Base-by-base conservation (phyloP, 1,140 invertebrate species). In the Drosophila tristis region DNA sequence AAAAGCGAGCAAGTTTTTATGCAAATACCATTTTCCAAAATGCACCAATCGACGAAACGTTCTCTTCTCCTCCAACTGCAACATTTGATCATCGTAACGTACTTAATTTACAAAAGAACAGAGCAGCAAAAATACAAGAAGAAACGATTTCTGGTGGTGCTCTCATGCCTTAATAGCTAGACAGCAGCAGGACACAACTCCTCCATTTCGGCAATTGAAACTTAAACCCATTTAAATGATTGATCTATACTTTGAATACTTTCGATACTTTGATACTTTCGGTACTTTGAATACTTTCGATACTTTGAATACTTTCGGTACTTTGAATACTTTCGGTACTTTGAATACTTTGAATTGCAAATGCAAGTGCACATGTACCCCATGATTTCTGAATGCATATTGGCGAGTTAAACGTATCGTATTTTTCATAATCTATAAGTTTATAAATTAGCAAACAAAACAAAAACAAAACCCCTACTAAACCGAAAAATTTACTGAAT, bases 91-190 rank as follows among this genome's bases (percentile, higher is more conserved):
- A 43, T 65, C 77, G 53, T 23, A 71, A 65, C 44, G 82, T 87
- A 87, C 82, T 87, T 87, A 87, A 87, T 87, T 87, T 87, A 89
- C 84, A 79, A 76, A 58, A 66, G 16, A 53, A 61, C 23, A 47
- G 26, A 56, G 31, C 16, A 47, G 23, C 20, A 1, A 48, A 54
- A 2, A 31, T 7, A 2, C 9, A 31, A 31, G 29, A 31, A 8
- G 29, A 3, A 9, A 31, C 29, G 29, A 3, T 72, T 74, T 39
- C 16, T 62, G 66, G 59, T 87, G 80, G 62, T 86, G 80, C 80
- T 78, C 53, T 44, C 42, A 47, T 57, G 66, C 58, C 74, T 74
- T 78, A 29, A 64, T 72, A 66, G 68, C 64, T 84, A 80, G 48
- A 65, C 29, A 29, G 29, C 7, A 31, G 0, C 23, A 2, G 23